Evolutionary conservation across 2,888 invertebrate genomes (phyloP).

Genomic region (Dermolepida albohirtum): DNA sequence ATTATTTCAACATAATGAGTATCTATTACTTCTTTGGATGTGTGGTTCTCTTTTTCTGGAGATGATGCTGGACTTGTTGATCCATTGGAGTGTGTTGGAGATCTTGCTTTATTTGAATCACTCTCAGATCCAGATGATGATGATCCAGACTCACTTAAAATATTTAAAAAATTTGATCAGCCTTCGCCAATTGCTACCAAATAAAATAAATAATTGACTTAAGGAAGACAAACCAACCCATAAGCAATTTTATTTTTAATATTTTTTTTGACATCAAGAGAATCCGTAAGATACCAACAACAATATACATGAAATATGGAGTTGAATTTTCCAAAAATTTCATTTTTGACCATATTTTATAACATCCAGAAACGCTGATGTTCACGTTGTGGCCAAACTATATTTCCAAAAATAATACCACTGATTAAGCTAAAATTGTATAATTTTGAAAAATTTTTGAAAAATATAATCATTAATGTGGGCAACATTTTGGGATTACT

Average conservation of each 20-base stretch:
- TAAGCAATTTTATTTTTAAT: background rate
- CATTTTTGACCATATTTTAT: too few relatives aligned
- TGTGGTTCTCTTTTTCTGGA: slow-evolving; percentile 22
- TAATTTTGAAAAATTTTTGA: too few relatives aligned
- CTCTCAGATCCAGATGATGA: slow-evolving; percentile 48
- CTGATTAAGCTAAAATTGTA: too few relatives aligned
- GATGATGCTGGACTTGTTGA: slow-evolving; percentile 34
- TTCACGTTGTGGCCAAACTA: too few relatives aligned
- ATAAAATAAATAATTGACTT: too few relatives aligned
- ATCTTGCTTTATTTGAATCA: slow-evolving; percentile 41
- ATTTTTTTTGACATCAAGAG: background rate
- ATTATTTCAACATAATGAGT: slow-evolving; percentile 3
- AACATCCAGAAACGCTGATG: too few relatives aligned
- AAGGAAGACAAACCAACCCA: background rate
- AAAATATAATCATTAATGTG: too few relatives aligned
- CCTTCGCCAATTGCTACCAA: background rate
- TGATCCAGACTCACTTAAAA: slow-evolving; percentile 49
- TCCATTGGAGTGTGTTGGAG: slow-evolving; percentile 38
- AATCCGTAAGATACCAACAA: background rate
- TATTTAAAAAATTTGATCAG: slow-evolving; percentile 5
- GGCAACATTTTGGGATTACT: too few relatives aligned
- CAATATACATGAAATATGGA: too few relatives aligned
- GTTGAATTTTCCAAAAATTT: too few relatives aligned
- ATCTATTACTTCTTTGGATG: slow-evolving; percentile 25
- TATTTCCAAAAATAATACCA: too few relatives aligned